phyloP scores from a whole-genome alignment of 1,140 invertebrate genomes.

The Achatina immaculata region DNA sequence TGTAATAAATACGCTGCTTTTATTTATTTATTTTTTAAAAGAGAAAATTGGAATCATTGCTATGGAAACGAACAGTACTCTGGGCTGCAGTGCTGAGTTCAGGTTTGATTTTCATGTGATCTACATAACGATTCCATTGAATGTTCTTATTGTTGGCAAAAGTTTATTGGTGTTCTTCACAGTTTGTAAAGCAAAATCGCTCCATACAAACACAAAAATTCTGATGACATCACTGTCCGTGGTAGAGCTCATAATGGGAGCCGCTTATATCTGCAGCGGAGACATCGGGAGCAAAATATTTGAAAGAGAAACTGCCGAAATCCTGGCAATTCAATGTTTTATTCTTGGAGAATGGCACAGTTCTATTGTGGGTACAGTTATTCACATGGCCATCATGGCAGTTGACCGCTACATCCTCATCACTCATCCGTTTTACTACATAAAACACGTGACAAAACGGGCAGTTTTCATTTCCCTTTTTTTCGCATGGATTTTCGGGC shows the following conservation, averaged over 20 bases:
- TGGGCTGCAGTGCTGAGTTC: no score
- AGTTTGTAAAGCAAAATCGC: no score
- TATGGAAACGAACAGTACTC: no score
- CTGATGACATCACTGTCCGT: not conserved
- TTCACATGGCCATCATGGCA: not conserved
- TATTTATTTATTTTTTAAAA: no score
- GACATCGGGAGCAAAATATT: not conserved
- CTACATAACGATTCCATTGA: no score
- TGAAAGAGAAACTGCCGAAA: not conserved
- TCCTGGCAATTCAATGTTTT: not conserved
- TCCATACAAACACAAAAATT: no score
- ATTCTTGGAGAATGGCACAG: not conserved
- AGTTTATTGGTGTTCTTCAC: no score
- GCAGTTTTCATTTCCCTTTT: not conserved
- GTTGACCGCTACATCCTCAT: not conserved
- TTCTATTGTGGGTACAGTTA: not conserved
- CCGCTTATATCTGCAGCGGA: not conserved
- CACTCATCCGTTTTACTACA: constrained; percentile 1
- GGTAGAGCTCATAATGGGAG: not conserved
- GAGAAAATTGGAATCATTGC: no score
- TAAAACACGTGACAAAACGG: not conserved
- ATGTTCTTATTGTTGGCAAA: no score
- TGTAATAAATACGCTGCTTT: no score
- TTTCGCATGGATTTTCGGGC: not conserved
- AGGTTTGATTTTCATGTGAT: no score